Percentiles rank a stretch among this genome's conserved stretches.
Conservation (phyloP, 2,113 vertebrate genomes). For the Petrocephalus microphthalmus region DNA sequence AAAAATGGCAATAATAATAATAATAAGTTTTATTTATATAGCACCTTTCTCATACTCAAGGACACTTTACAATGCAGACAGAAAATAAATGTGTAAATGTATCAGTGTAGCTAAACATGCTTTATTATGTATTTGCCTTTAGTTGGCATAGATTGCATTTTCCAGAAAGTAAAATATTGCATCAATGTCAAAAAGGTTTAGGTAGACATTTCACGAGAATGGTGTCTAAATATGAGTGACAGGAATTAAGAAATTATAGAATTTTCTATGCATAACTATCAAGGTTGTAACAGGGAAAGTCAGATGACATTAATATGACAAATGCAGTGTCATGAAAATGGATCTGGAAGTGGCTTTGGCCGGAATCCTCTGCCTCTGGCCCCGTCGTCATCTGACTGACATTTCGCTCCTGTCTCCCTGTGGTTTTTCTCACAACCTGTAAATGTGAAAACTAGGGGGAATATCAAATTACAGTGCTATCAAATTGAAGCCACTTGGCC, state of each 20-base stretch:
- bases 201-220: not conserved
- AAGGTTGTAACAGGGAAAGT: not conserved
- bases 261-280: not conserved
- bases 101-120: not conserved
- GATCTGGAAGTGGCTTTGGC: not conserved
- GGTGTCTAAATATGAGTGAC: not conserved
- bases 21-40: no score
- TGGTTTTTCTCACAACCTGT: not conserved
- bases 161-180: not conserved
- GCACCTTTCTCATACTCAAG: no score
- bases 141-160: not conserved
- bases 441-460: slow-evolving; percentile 6
- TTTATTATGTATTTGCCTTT: not conserved
- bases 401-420: not conserved
- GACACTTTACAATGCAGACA: no score
- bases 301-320: slow-evolving; percentile 6
- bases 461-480: slow-evolving; percentile 6
- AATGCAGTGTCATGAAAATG: not conserved
- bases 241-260: slow-evolving; percentile 3
- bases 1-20: no score
- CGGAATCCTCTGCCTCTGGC: not conserved
- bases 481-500: not conserved
- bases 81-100: not conserved
- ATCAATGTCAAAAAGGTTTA: not conserved
- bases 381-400: not conserved